phyloP scores from a whole-genome alignment of 2,888 invertebrate genomes.

The Pheosia gnoma region DNA sequence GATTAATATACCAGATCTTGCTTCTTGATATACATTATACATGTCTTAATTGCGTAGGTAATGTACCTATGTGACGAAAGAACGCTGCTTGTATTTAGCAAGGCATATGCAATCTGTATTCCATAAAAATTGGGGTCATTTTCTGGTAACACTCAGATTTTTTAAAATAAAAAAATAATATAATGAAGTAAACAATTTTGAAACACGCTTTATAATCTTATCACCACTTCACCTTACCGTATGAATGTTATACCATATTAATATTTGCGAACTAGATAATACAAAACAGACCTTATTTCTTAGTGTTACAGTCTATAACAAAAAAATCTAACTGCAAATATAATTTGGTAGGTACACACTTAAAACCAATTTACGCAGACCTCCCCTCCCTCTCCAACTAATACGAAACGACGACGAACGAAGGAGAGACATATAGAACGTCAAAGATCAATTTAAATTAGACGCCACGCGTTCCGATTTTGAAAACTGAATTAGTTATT shows the following conservation, averaged over 20 bases:
- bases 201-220: slow-evolving; percentile 68
- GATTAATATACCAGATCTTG: no score
- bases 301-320: slow-evolving; percentile 30
- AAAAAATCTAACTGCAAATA: slow-evolving; percentile 12
- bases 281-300: slow-evolving; percentile 20
- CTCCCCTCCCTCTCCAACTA: slow-evolving; percentile 39
- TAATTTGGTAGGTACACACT: slow-evolving; percentile 38
- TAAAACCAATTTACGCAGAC: slow-evolving; percentile 43
- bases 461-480: slow-evolving; percentile 62
- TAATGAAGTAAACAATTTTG: slow-evolving; percentile 3
- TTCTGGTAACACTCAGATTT: no score
- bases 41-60: no score
- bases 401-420: slow-evolving; percentile 19
- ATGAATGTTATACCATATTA: slow-evolving; percentile 61
- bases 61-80: no score
- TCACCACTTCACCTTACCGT: slow-evolving; percentile 70
- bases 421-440: slow-evolving; percentile 41
- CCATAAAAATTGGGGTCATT: no score
- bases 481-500: slow-evolving; percentile 75
- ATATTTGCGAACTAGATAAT: slow-evolving; percentile 17
- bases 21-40: no score
- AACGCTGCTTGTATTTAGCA: no score
- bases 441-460: slow-evolving; percentile 48
- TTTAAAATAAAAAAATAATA: no score
- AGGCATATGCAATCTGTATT: no score